Conservation (phyloP, 2,113 vertebrate species). For the Centrocercus urophasianus region DNA sequence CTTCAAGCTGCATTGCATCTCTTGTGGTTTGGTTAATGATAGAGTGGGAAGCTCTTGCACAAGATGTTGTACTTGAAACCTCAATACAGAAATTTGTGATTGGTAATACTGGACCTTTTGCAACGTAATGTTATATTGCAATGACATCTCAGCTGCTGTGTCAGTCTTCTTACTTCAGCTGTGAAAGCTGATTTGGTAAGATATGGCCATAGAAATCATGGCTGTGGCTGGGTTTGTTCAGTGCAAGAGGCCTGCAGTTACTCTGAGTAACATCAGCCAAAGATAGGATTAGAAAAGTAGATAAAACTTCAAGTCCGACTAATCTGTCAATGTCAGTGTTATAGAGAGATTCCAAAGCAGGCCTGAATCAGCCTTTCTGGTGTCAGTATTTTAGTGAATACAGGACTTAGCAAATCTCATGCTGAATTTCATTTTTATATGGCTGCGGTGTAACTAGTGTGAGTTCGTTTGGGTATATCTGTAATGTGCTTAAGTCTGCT, state of each 20-base stretch:
- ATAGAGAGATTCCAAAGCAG: neutral
- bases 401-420: neutral
- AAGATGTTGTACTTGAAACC: neutral
- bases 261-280: neutral
- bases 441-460: neutral
- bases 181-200: neutral
- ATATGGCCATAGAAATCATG: neutral
- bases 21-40: neutral
- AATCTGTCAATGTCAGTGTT: neutral
- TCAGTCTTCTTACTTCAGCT: neutral
- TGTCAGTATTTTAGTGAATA: neutral
- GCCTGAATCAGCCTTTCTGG: neutral
- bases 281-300: neutral
- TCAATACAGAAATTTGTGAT: neutral
- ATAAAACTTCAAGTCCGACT: neutral
- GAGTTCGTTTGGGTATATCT: neutral
- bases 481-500: fast-evolving
- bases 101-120: neutral
- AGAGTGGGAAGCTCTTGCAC: neutral
- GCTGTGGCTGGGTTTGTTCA: neutral
- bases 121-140: neutral
- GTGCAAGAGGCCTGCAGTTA: neutral
- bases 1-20: neutral
- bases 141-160: neutral
- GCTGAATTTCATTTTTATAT: neutral